Base-by-base conservation (phyloP, 2,888 invertebrate species). In the Petrolisthes cinctipes region DNA sequence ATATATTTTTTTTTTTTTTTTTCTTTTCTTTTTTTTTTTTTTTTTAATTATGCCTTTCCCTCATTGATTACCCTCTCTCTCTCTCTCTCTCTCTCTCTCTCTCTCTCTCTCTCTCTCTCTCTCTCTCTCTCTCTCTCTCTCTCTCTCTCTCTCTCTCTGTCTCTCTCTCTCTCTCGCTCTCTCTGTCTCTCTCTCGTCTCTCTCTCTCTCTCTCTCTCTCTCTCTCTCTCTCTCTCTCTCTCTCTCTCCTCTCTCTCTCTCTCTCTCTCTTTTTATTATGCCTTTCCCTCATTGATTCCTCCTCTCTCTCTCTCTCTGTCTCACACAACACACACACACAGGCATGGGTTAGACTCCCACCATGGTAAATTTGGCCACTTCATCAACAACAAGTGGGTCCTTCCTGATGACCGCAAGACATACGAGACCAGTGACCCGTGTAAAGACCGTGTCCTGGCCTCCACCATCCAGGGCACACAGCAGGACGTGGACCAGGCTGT, bases 401-500 rank as follows among this genome's bases (percentile, higher is more conserved):
- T 51, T 9, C 90, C 91, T 11, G 90, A 88, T 17, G 86, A 61
- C 6, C 80, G 91, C 51, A 88, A 90, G 53, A 82, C 75, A 2
- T 89, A 87, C 73, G 89, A 86, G 11, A 89, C 91, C 20, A 82
- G 81, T 11, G 88, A 86, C 20, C 91, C 91, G 5, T 88, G 88
- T 71, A 76, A 61, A 11, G 88, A 85, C 54, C 80, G 53, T 20
- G 86, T 89, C 20, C 76, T 91, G 71, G 91, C 91, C 23, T 53
- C 85, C 37, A 90, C 90, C 17, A 76, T 90, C 37, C 91, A 91
- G 79, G 91, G 91, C n/a, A 91, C 91, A 37, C 76, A 82, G 61
- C 91, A 91, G 5, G 92, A 92, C 82, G 91, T 93, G 14, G 90
- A 92, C 56, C 90, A 85, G n/a, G 91, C 92, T 82, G 91, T 92